Base-by-base conservation (phyloP, 1,140 invertebrate species). In the Drosophila subpulchrella region DNA sequence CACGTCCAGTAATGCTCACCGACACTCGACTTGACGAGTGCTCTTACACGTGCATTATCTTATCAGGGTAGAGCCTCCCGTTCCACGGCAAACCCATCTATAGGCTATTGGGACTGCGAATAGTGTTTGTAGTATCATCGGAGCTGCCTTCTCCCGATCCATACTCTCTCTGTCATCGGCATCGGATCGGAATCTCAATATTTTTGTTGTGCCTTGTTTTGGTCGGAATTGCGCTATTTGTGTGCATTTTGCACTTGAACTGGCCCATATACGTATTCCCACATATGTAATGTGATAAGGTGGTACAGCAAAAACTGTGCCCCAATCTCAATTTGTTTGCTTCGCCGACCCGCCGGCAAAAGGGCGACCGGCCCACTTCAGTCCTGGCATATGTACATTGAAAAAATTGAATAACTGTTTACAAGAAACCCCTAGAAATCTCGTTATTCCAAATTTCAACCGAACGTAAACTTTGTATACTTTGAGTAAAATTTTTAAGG, bases 241-340 rank as follows among this genome's bases (percentile, higher is more conserved):
- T 81, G 68, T 80, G 60, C 75, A 50, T 82, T 74, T 88, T 86
- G 84, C 83, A 88, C 83, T 88, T 88, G 84, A 86, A 89, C 72
- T 71, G 66, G 48, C 79, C 79, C 39, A 79, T 38, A 66, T 75
- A 67, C 13, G 39, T 36, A 46, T 38, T 24, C 50, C 30, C 27
- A 30, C 41, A 47, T 30, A 3, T 44, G 47, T 44, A 56, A 47
- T 57, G 58, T 54, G 82, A 86, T 86, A 86, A 83, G 83, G 42
- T n/a, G 41, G 27, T 34, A 41, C 56, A 56, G 46, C 57, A 11
- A 48, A 68, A 74, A 63, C 42, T 20, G 50, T 66, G 66, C 58
- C 50, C 78, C 81, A 86, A 81, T 88, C 82, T 75, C 75, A 65
- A 81, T 66, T 75, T 71, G 62, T 82, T 78, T 82, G 79, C 56